Evolutionary conservation across 2,888 invertebrate species (phyloP), one percentile per base, ranked within the genome.

Genomic region (Caenorhabditis plicata): DNA sequence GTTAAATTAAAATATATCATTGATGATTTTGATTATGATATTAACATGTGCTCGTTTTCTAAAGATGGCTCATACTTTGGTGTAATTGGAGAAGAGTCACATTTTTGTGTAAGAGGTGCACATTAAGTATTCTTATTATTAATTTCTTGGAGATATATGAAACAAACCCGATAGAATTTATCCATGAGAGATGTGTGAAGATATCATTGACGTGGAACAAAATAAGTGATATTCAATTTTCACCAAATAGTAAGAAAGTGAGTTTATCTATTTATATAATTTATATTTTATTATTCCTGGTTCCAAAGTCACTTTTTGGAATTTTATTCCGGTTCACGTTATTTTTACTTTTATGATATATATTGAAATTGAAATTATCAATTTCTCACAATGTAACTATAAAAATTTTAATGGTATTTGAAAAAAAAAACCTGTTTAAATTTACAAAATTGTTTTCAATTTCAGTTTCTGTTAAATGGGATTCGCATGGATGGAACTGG

Each of bases 11-110:
- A 17, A 13, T 11, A 9, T 25, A n/a, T 38, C 1, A 47, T 47
- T 38, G 47, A 47, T 17, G 36, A 47, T 38, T 47, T 38, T 17
- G 47, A 47, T 9, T 38, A 47, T 19, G 13, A 13, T 4, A 39
- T 29, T 9, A 29, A 8, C 3, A 27, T 36, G 17, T 47, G 47
- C 27, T 9, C 4, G 13, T 47, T 38, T 29, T 47, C 47, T 8
- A 36, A 33, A 11, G 4, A 23, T 26, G 47, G 47, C 2, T 19
- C 17, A 4, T 27, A n/a, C 19, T 47, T 47, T 38, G 15, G 19
- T 3, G 29, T 47, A 9, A 17, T 25, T 3, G 47, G 47, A 38
- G 38, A 38, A 11, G 25, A 38, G 17, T 36, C 47, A 2, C 27
- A 47, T 27, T 47, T 47, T 38, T 47, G 39, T 38, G 38, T 47